These are phyloP conservation scores for Aegithalos caudatus DNA, from an alignment of 2,113 vertebrate genomes.

Conservation along the genomic window DNA sequence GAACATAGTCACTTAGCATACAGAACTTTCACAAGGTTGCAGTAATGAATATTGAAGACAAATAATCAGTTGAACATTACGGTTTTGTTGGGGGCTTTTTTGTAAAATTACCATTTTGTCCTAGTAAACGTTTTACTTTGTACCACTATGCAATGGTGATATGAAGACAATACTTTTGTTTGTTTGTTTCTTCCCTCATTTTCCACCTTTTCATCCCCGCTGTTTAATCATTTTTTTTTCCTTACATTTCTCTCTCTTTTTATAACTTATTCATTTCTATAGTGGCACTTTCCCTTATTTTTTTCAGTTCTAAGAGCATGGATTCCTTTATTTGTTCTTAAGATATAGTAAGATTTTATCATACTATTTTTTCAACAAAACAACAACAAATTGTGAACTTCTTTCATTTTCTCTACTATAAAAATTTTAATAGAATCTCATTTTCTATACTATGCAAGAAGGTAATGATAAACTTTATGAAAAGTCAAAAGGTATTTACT, in stretches of 20 bases:
- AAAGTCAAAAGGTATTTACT: background rate
- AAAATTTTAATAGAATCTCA: no score
- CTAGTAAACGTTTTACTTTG: background rate
- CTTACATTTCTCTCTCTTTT: background rate
- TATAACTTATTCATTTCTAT: background rate
- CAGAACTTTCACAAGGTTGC: background rate
- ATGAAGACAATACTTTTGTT: background rate
- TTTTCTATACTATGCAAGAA: background rate
- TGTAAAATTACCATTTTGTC: background rate
- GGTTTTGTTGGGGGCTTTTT: accelerated
- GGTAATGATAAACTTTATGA: background rate
- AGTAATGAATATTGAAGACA: background rate
- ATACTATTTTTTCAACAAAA: background rate
- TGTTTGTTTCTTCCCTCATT: background rate
- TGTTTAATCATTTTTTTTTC: background rate
- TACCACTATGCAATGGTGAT: background rate
- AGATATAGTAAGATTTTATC: background rate
- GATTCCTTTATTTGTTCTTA: background rate
- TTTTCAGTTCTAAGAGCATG: background rate
- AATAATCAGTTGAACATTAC: accelerated
- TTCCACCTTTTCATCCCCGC: background rate
- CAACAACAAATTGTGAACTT: background rate
- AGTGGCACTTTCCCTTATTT: background rate
- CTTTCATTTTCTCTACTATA: background rate
- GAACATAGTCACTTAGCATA: background rate